Conservation (phyloP, 2,888 invertebrate genomes). For the Amphipyra tragopoginis region DNA sequence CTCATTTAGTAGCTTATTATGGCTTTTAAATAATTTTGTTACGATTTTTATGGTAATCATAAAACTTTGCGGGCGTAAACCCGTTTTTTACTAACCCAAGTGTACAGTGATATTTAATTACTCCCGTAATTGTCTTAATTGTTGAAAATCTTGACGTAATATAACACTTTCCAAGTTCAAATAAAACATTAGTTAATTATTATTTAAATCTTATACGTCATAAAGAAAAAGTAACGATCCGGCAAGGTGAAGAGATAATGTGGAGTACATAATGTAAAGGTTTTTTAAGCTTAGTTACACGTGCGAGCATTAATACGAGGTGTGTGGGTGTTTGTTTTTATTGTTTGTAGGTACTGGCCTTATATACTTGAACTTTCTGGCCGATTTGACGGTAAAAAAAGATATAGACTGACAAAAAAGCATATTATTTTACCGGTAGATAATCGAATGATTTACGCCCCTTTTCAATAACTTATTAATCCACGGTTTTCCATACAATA, state of each 20-base stretch:
- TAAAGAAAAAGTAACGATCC: conserved; percentile 39
- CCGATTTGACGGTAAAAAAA: too few species aligned
- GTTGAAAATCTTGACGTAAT: conserved; percentile 30
- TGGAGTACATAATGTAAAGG: conserved; percentile 6
- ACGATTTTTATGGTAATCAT: conserved; percentile 40
- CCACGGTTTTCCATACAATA: too few species aligned
- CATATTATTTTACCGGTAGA: too few species aligned
- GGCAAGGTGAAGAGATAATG: conserved; percentile 31
- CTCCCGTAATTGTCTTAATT: conserved; percentile 46
- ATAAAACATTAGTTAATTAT: conserved; percentile 35
- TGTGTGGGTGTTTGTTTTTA: not conserved
- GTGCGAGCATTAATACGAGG: not conserved
- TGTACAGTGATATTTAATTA: conserved; percentile 40
- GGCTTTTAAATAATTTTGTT: conserved; percentile 60
- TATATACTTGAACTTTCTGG: too few species aligned
- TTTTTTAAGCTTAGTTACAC: conserved; percentile 13
- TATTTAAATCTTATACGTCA: conserved; percentile 38
- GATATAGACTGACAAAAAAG: too few species aligned
- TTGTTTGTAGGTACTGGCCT: not conserved
- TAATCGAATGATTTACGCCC: too few species aligned
- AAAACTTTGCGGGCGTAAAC: conserved; percentile 44
- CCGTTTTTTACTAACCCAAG: conserved; percentile 24
- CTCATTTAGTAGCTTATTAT: conserved; percentile 48
- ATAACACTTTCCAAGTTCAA: conserved; percentile 54
- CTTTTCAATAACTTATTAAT: too few species aligned